phyloP scores from a whole-genome alignment of 2,888 invertebrate genomes.

The Limnephilus rhombicus region DNA sequence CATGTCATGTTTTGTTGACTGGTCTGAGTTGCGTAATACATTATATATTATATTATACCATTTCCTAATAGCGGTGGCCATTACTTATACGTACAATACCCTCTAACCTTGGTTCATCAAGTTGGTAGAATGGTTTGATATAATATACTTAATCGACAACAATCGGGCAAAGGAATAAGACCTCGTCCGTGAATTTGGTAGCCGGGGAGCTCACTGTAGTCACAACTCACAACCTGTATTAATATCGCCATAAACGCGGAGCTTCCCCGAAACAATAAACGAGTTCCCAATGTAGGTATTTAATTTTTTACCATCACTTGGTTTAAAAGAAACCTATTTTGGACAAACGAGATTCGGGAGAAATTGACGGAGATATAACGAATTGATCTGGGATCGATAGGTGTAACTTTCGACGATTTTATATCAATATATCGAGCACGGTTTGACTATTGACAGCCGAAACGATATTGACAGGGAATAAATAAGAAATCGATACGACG shows the following conservation, averaged over 20 bases:
- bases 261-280: not conserved
- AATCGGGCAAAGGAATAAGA: not conserved
- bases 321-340: not conserved
- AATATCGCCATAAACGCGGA: not conserved
- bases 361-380: not conserved
- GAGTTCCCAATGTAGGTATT: not conserved
- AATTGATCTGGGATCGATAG: not conserved
- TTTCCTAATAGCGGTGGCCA: not conserved
- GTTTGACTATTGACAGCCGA: too few relatives aligned
- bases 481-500: too few relatives aligned
- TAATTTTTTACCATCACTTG: not conserved
- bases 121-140: not conserved
- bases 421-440: too few relatives aligned
- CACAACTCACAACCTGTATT: not conserved
- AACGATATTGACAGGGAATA: too few relatives aligned
- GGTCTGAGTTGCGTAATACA: not conserved
- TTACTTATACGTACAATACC: not conserved
- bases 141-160: not conserved
- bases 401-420: too few relatives aligned
- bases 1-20: not conserved
- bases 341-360: not conserved
- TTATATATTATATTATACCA: not conserved
- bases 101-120: not conserved
- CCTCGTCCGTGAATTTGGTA: not conserved
- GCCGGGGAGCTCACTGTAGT: not conserved